Evolutionary conservation across 1,140 invertebrate species (phyloP).

Genomic region (Zaprionus ornatus): DNA sequence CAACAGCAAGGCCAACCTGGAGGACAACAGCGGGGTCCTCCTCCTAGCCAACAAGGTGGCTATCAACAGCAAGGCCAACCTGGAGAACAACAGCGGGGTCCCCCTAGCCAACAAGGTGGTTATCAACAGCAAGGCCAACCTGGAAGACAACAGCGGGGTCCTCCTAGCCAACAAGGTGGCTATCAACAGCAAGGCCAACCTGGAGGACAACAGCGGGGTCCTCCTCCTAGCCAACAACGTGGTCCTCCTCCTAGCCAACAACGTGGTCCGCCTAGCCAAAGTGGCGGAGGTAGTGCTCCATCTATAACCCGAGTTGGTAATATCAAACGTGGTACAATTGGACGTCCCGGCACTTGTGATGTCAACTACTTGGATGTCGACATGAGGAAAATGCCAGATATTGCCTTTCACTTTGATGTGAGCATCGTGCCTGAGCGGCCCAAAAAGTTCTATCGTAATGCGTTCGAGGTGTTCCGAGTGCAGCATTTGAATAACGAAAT

Average conservation of each 20-base stretch:
- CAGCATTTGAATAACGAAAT: slow-evolving; percentile 62
- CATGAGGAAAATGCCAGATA: slow-evolving; percentile 83
- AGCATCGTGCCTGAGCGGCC: slow-evolving; percentile 85
- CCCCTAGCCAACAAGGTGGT: not conserved
- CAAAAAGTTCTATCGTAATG: slow-evolving; percentile 83
- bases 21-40: not conserved
- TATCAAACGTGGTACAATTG: slow-evolving; percentile 82
- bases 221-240: not conserved
- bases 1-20: not conserved
- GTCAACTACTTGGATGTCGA: slow-evolving; percentile 86
- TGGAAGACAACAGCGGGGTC: slow-evolving; percentile 29
- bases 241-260: slow-evolving; percentile 12
- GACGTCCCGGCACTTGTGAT: slow-evolving; percentile 84
- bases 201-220: slow-evolving; percentile 29
- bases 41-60: slow-evolving; percentile 3
- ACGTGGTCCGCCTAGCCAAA: slow-evolving; percentile 22
- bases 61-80: slow-evolving; percentile 18
- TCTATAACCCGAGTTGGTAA: slow-evolving; percentile 24
- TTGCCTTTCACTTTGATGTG: slow-evolving; percentile 86
- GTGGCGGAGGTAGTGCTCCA: not conserved
- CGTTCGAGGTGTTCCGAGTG: slow-evolving; percentile 62
- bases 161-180: not conserved
- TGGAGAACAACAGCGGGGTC: slow-evolving; percentile 12
- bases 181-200: slow-evolving; percentile 24
- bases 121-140: slow-evolving; percentile 24